phyloP scores from a whole-genome alignment of 2,113 vertebrate species.

The Podilymbus podiceps region DNA sequence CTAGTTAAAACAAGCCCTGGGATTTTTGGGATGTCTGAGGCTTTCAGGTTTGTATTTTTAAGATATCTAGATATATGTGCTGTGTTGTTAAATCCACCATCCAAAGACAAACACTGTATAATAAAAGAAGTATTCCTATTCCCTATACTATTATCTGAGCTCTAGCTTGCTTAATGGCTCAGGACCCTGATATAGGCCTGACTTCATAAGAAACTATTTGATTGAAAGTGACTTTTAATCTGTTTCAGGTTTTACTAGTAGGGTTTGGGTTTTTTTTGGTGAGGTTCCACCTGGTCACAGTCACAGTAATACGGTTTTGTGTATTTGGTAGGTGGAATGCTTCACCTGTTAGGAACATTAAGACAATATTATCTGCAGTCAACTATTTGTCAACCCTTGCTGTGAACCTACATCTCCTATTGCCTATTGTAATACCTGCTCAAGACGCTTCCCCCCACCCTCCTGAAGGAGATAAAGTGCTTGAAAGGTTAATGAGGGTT shows the following conservation, averaged over 20 bases:
- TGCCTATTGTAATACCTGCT: not conserved
- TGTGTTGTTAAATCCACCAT: not conserved
- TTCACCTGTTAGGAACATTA: not conserved
- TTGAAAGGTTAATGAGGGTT: not conserved
- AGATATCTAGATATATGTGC: not conserved
- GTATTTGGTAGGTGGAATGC: not conserved
- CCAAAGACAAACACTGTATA: not conserved
- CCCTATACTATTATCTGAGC: fast-evolving
- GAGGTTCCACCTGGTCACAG: not conserved
- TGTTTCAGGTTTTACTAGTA: not conserved
- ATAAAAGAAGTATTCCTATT: not conserved
- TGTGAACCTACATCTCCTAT: not conserved
- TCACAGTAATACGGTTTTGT: not conserved
- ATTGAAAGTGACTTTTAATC: not conserved
- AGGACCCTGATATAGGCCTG: not conserved
- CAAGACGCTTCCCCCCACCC: fast-evolving
- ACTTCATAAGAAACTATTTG: not conserved
- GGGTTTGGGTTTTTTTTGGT: not conserved
- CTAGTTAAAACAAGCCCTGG: not conserved
- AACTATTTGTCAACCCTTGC: not conserved
- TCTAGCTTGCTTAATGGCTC: not conserved
- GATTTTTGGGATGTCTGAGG: not conserved
- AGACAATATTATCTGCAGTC: not conserved
- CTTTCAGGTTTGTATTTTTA: not conserved
- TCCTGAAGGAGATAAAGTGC: not conserved